These are phyloP conservation scores for Sorex maritimensis DNA, from an alignment of 2,797 vertebrate species.

Conservation along the genomic window DNA sequence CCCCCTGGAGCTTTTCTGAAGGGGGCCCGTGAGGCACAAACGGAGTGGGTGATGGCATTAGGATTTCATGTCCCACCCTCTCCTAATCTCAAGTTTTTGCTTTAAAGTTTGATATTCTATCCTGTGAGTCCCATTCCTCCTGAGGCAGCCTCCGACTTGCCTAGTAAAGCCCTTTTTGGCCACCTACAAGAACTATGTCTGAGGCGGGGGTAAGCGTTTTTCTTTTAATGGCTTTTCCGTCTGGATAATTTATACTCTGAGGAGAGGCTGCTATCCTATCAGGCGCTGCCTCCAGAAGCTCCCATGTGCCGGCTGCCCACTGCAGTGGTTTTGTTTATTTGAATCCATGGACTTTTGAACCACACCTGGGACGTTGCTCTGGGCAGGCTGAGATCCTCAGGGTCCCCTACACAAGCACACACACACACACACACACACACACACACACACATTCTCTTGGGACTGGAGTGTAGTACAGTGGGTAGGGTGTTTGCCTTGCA, in stretches of 20 bases:
- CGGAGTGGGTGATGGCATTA: neutral
- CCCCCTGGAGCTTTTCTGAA: neutral
- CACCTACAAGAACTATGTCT: neutral
- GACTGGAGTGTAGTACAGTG: too few relatives aligned
- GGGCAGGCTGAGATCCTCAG: neutral
- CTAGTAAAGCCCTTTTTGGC: conserved; percentile 26
- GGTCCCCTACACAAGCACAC: neutral
- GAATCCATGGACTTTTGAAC: neutral
- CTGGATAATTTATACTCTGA: neutral
- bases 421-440: too few relatives aligned
- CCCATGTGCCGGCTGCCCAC: neutral
- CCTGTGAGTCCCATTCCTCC: neutral
- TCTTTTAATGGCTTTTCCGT: conserved; percentile 36
- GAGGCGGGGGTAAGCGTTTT: conserved; percentile 21
- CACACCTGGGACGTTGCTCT: neutral
- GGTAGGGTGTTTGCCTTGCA: too few relatives aligned
- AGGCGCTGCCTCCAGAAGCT: conserved; percentile 17
- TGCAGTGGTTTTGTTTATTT: neutral
- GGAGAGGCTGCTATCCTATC: neutral
- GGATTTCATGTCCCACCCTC: neutral
- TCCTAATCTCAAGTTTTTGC: neutral
- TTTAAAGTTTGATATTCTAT: neutral
- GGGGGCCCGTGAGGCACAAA: neutral
- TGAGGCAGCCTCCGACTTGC: neutral
- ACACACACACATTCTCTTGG: too few relatives aligned